A percentile compares a stretch with the other conserved stretches of the same genome.
phyloP scores from a whole-genome alignment of 2,797 vertebrate genomes.

The Diglossa cyanea region DNA sequence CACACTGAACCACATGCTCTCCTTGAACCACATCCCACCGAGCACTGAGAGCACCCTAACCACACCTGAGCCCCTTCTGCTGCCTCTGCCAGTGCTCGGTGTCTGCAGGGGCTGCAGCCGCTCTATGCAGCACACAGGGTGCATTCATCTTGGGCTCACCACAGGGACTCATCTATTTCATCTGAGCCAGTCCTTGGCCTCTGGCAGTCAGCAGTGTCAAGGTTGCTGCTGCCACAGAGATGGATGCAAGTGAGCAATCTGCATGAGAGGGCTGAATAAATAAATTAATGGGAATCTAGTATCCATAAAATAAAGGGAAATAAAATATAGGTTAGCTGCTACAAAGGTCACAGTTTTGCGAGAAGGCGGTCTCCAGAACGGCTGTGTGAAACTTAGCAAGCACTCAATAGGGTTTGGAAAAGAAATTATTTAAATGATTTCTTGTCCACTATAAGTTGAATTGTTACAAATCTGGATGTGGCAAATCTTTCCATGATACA shows the following conservation, averaged over 20 bases:
- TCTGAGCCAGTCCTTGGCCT: slow-evolving; percentile 49
- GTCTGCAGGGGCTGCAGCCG: background rate
- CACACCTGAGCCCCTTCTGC: background rate
- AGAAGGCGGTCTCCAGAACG: background rate
- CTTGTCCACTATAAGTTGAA: background rate
- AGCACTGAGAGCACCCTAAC: background rate
- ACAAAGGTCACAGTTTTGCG: background rate
- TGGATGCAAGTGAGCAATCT: slow-evolving; percentile 35
- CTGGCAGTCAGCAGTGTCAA: slow-evolving; percentile 15
- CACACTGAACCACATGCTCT: background rate
- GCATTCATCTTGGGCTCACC: slow-evolving; percentile 8
- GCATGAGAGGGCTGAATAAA: background rate
- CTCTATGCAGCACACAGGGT: rapidly evolving
- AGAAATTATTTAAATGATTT: background rate
- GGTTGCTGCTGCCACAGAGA: slow-evolving; percentile 34
- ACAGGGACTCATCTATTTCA: background rate
- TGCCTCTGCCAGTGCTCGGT: background rate
- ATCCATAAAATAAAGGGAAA: slow-evolving; percentile 8
- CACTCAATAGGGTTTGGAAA: background rate
- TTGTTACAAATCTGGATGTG: background rate
- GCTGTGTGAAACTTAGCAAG: background rate
- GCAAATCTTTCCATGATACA: background rate
- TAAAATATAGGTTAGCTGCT: background rate
- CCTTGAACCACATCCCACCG: rapidly evolving
- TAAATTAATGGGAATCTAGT: background rate